Percentiles rank a stretch among this genome's conserved stretches.
Conservation (phyloP, 2,797 vertebrate genomes). For the Euthynnus affinis region DNA sequence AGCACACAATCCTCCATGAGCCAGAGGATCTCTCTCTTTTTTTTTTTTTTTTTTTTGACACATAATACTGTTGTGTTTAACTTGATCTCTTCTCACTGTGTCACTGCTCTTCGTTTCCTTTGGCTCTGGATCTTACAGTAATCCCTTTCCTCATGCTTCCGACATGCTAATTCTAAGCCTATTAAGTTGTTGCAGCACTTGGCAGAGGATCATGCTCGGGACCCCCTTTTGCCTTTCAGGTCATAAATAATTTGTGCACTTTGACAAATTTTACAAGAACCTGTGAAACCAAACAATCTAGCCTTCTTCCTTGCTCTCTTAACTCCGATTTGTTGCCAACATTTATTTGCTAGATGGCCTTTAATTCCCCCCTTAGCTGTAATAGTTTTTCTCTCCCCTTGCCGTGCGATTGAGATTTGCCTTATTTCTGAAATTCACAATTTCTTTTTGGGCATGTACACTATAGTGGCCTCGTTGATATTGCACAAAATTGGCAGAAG, state of each 20-base stretch:
- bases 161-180: constrained; percentile 80
- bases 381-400: constrained; percentile 39
- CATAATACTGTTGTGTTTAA: constrained; percentile 72
- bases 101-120: constrained; percentile 66
- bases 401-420: constrained; percentile 55
- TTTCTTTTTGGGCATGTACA: constrained; percentile 9
- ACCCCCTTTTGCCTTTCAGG: constrained; percentile 69
- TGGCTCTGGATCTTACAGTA: constrained; percentile 70
- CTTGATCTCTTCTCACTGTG: constrained; percentile 78
- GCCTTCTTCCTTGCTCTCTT: constrained; percentile 21
- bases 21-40: constrained; percentile 57
- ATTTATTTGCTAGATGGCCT: constrained; percentile 37
- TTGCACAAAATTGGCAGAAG: constrained; percentile 39
- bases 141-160: constrained; percentile 79
- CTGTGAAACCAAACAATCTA: constrained; percentile 57
- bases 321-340: constrained; percentile 38
- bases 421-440: constrained; percentile 58
- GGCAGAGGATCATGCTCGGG: constrained; percentile 62
- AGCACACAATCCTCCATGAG: constrained; percentile 60
- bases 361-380: constrained; percentile 30
- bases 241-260: constrained; percentile 67
- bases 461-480: constrained; percentile 45
- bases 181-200: constrained; percentile 76
- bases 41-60: constrained; percentile 46
- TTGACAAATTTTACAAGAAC: constrained; percentile 43